Base-by-base conservation (phyloP, 2,888 invertebrate species). In the Acanthosepion esculentum region DNA sequence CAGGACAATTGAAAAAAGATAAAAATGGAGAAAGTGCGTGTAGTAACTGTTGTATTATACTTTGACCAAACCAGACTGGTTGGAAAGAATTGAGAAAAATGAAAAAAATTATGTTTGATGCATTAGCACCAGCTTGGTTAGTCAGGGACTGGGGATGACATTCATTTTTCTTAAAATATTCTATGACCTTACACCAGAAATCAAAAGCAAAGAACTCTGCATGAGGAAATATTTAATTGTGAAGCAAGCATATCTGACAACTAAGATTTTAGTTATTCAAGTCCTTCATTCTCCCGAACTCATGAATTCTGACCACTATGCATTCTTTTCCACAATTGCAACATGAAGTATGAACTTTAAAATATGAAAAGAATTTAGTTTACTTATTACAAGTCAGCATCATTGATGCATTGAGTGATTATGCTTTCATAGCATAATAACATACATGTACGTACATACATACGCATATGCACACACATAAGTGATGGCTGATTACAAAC, bases 1-100 rank as follows among this genome's bases (percentile, higher is more conserved):
- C 96, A 97, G 97, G 97, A 95, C 97, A 97, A 95, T 95, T 97
- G 95, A 97, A 97, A 96, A 97, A 97, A 95, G 97, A 97, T 96
- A 97, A 97, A 95, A 97, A 96, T 95, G 97, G 97, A 23, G 97
- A 97, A 95, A 96, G 96, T 78, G 96, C 96, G 59, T 97, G 97
- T 95, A 97, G 96, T 95, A 96, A 96, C 95, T 97, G 97, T 95
- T 97, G 97, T 96, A 96, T 96, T 94, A 96, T 97, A 95, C 96
- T 97, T 94, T 96, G 96, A 96, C 95, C 48, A 94, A 59, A 95
- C 50, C 93, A 93, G 26, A 93, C 53, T 93, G 93, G 50, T 93
- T 93, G 50, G 93, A 48, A 93, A 93, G 53, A 93, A 93, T 18
- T 33, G 29, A 53, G 48, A 93, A 93, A 93, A 93, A 93, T 93